Conservation (phyloP, 2,113 vertebrate species). For the Pseudopipra pipra region DNA sequence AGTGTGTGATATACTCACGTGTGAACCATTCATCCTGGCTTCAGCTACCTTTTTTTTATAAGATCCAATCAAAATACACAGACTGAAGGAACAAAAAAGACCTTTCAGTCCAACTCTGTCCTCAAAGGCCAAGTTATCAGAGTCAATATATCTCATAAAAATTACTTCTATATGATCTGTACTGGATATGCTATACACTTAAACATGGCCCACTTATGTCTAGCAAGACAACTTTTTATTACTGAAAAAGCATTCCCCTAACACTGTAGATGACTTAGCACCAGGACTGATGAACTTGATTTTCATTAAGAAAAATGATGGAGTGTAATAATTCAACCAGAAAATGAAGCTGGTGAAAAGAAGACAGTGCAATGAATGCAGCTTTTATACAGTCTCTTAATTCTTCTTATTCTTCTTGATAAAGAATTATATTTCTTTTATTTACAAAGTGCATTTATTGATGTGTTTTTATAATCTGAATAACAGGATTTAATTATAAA, state of each 20-base stretch:
- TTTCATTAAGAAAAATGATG: background rate
- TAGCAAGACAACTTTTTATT: background rate
- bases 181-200: background rate
- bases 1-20: background rate
- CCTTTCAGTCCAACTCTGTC: background rate
- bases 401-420: background rate
- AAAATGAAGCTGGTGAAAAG: background rate
- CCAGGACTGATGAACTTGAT: background rate
- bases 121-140: background rate
- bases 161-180: background rate
- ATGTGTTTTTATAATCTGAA: background rate
- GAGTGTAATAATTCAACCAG: background rate
- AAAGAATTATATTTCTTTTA: background rate
- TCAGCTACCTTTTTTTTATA: background rate
- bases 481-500: background rate
- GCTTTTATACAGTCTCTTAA: background rate
- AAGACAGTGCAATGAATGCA: background rate
- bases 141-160: background rate
- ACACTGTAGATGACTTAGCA: background rate
- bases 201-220: background rate
- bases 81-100: background rate
- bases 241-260: background rate
- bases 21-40: background rate
- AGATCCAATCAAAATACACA: background rate
- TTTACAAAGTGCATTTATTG: background rate